phyloP scores from a whole-genome alignment of 53 echinoderm and acorn worm genomes.

The Actinopyga echinites region DNA sequence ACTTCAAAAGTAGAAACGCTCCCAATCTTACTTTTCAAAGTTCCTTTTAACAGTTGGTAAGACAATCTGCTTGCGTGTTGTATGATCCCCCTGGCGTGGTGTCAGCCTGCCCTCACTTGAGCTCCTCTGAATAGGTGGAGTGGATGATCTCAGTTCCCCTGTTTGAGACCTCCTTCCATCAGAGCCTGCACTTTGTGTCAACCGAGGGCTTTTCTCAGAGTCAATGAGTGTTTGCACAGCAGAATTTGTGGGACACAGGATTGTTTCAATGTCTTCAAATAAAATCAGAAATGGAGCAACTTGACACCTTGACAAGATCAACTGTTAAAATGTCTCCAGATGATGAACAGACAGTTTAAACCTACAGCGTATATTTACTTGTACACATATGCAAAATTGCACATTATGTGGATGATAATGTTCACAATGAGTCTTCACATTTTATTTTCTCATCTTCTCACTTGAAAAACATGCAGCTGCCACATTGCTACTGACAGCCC shows the following conservation, averaged over 20 bases:
- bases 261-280: neutral
- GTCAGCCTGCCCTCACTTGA: conserved; percentile 11
- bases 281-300: too few relatives aligned
- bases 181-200: conserved; percentile 67
- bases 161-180: conserved; percentile 36
- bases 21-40: conserved; percentile 76
- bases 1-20: too few relatives aligned
- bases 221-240: neutral
- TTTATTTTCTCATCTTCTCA: too few relatives aligned
- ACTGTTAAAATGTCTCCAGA: too few relatives aligned
- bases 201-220: conserved; percentile 41
- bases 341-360: too few relatives aligned
- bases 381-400: too few relatives aligned
- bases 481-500: too few relatives aligned
- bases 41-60: conserved; percentile 87
- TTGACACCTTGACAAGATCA: too few relatives aligned
- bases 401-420: too few relatives aligned
- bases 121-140: conserved; percentile 11
- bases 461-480: too few relatives aligned
- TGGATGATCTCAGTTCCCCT: neutral
- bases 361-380: too few relatives aligned
- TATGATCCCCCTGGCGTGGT: neutral
- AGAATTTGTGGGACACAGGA: neutral
- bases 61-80: conserved; percentile 68
- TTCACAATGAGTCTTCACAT: too few relatives aligned